Conservation (phyloP, 2,113 vertebrate genomes). For the Rallus limicola region DNA sequence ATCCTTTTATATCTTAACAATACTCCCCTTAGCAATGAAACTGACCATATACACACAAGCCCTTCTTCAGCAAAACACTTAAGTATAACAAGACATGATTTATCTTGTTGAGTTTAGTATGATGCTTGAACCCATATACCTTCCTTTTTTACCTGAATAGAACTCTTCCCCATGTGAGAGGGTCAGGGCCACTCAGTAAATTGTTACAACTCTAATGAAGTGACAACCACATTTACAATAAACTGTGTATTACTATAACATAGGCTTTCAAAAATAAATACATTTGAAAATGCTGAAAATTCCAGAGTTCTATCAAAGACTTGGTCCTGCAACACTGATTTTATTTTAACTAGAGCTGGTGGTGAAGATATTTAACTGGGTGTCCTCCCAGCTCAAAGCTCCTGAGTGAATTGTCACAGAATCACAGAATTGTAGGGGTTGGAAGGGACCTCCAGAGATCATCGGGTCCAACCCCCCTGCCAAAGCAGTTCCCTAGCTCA, state of each 20-base stretch:
- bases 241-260: not conserved
- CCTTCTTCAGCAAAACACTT: not conserved
- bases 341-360: not conserved
- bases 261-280: not conserved
- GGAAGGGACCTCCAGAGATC: too few species aligned
- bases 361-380: not conserved
- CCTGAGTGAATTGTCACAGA: not conserved
- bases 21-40: not conserved
- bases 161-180: not conserved
- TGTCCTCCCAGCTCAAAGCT: not conserved
- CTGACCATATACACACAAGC: not conserved
- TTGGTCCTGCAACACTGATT: not conserved
- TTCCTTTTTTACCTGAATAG: not conserved
- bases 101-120: not conserved
- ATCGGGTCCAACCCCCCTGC: too few species aligned
- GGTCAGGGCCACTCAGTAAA: not conserved
- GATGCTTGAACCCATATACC: not conserved
- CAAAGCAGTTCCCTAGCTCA: too few species aligned
- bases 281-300: not conserved
- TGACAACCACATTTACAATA: not conserved
- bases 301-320: not conserved
- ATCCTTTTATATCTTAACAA: not conserved
- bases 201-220: not conserved
- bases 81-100: not conserved
- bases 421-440: too few species aligned